These are phyloP conservation scores for Agrotis ipsilon DNA, from an alignment of 2,888 invertebrate genomes.

Conservation along the genomic window DNA sequence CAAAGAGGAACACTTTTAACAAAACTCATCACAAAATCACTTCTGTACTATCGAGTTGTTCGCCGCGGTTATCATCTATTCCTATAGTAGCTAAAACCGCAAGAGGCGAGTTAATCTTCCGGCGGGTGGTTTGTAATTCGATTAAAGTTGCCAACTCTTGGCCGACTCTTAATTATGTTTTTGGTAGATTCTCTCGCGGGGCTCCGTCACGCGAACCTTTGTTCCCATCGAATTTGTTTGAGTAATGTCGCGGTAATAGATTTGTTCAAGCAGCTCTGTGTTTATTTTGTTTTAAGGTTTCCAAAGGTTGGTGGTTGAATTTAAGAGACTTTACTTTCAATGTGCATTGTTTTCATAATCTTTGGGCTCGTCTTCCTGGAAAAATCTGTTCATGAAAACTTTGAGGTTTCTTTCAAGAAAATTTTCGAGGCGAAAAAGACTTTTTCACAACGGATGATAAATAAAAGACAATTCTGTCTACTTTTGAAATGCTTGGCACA, in stretches of 20 bases:
- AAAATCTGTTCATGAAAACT: not conserved
- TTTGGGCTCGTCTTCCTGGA: not conserved
- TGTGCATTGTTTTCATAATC: not conserved
- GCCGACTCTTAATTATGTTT: conserved; percentile 77
- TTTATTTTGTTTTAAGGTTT: conserved; percentile 39
- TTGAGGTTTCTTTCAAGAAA: not conserved
- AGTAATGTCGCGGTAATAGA: conserved; percentile 61
- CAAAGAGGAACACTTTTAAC: not conserved
- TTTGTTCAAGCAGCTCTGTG: conserved; percentile 44
- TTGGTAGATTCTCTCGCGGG: conserved; percentile 64
- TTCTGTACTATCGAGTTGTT: conserved; percentile 45
- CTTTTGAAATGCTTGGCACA: no score
- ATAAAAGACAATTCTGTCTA: not conserved
- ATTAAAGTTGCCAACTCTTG: conserved; percentile 80
- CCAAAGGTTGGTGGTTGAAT: not conserved
- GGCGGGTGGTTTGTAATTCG: conserved; percentile 77
- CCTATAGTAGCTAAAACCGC: conserved; percentile 65
- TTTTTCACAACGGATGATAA: not conserved
- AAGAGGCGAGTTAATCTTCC: conserved; percentile 73
- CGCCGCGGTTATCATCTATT: conserved; percentile 26
- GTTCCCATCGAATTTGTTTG: conserved; percentile 62
- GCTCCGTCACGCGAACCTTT: conserved; percentile 67
- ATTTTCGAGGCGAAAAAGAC: not conserved
- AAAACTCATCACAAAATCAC: conserved; percentile 40
- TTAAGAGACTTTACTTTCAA: conserved; percentile 11